These are phyloP conservation scores for Puffinus mauretanicus DNA, from an alignment of 2,113 vertebrate species.

Conservation along the genomic window DNA sequence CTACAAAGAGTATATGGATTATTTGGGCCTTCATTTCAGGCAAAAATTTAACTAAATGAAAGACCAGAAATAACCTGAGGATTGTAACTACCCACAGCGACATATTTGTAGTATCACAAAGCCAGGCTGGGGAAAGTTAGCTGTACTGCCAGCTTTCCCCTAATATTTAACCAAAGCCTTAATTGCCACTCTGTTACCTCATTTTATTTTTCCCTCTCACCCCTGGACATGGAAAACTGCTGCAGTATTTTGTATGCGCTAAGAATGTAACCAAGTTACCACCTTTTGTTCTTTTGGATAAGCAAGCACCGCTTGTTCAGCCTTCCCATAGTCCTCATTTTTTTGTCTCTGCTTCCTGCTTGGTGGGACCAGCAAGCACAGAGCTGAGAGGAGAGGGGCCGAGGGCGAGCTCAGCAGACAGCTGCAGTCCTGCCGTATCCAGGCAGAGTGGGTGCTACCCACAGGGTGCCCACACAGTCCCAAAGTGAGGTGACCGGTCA, in stretches of 20 bases:
- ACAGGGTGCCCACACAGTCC: fast-evolving
- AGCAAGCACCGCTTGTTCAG: not conserved
- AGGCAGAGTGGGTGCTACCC: fast-evolving
- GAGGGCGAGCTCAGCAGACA: not conserved
- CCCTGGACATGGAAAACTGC: not conserved
- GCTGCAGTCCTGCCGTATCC: fast-evolving
- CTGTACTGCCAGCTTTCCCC: not conserved
- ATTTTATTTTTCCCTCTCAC: not conserved
- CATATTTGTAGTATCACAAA: not conserved
- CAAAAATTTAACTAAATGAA: not conserved
- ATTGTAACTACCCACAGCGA: not conserved
- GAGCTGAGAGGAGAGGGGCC: not conserved
- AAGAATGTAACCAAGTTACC: not conserved
- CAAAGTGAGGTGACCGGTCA: fast-evolving
- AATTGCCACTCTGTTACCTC: not conserved
- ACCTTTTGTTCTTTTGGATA: not conserved
- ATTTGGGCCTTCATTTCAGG: not conserved
- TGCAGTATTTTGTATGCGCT: not conserved
- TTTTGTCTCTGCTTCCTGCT: not conserved
- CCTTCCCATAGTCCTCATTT: not conserved
- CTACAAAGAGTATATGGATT: not conserved
- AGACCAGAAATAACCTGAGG: not conserved
- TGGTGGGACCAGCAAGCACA: fast-evolving
- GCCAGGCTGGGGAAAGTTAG: not conserved
- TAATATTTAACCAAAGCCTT: not conserved